A percentile compares a stretch with the other conserved stretches of the same genome.
These are phyloP conservation scores for Teleiodes luculella DNA, from an alignment of 2,888 invertebrate genomes.

Conservation along the genomic window DNA sequence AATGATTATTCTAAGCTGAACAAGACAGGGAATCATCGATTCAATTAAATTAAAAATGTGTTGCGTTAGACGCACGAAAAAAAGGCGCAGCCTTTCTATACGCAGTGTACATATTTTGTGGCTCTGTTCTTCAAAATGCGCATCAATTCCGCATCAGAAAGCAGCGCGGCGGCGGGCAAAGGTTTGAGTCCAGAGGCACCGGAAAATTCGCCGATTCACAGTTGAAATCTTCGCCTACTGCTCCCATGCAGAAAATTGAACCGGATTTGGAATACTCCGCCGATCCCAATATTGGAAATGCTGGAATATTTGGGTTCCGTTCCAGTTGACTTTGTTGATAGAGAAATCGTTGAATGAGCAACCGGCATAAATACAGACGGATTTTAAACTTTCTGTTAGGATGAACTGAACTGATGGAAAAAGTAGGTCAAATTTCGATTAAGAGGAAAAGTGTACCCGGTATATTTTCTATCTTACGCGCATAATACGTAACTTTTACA, in stretches of 20 bases:
- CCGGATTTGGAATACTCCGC: constrained; percentile 32
- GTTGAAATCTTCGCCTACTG: constrained; percentile 43
- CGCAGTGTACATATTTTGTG: too few species aligned
- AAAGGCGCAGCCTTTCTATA: too few species aligned
- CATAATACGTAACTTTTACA: too few species aligned
- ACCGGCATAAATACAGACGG: not conserved
- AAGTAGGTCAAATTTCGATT: too few species aligned
- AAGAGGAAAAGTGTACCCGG: too few species aligned
- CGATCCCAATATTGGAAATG: constrained; percentile 12
- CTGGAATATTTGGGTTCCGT: constrained; percentile 15
- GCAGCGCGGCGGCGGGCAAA: constrained; percentile 21
- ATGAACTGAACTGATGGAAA: too few species aligned
- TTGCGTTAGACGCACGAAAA: too few species aligned
- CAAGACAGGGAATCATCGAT: too few species aligned
- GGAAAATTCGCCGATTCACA: constrained; percentile 43
- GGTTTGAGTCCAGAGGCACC: constrained; percentile 27
- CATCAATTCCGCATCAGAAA: constrained; percentile 31
- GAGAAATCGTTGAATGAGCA: not conserved
- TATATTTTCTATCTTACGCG: too few species aligned
- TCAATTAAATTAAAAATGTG: too few species aligned
- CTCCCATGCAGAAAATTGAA: constrained; percentile 57
- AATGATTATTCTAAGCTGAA: too few species aligned
- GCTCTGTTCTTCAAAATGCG: not conserved
- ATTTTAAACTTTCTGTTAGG: too few species aligned
- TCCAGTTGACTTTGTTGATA: constrained; percentile 10